Evolutionary conservation across 2,888 invertebrate species (phyloP).

Genomic region (Limnephilus lunatus): DNA sequence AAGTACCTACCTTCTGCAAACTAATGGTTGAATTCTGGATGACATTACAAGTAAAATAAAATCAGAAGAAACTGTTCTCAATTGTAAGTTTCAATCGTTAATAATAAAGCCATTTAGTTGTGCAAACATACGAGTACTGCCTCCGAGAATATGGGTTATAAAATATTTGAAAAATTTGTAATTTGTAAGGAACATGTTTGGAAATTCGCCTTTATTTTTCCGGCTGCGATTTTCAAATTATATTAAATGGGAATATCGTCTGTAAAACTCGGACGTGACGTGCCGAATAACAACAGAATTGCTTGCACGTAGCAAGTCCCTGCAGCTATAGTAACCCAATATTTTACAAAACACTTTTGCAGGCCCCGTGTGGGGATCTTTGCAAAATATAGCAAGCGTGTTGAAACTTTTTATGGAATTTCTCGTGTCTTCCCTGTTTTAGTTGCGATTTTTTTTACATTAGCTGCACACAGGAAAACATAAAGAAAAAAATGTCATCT

Average conservation of each 20-base stretch:
- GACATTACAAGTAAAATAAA: not conserved
- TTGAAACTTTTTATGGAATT: constrained; percentile 46
- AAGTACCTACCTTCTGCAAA: no score
- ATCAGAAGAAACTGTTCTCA: not conserved
- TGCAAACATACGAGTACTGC: not conserved
- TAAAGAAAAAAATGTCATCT: no score
- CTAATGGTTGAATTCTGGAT: no score
- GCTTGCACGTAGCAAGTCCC: constrained; percentile 61
- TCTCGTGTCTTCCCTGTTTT: not conserved
- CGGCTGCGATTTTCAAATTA: constrained; percentile 65
- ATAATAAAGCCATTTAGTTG: not conserved
- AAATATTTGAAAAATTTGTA: constrained; percentile 2
- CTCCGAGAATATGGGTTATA: not conserved
- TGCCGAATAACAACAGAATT: constrained; percentile 56
- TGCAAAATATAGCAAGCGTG: constrained; percentile 46
- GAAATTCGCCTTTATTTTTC: constrained; percentile 51
- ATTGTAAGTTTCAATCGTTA: not conserved
- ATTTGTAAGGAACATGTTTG: constrained; percentile 47
- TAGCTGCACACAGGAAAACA: no score
- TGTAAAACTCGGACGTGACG: constrained; percentile 63
- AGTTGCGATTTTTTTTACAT: not conserved
- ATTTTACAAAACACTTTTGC: constrained; percentile 56
- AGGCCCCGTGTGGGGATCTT: constrained; percentile 46
- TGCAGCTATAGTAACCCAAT: constrained; percentile 52
- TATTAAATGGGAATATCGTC: constrained; percentile 65